A percentile compares a stretch with the other conserved stretches of the same genome.
Evolutionary conservation across 2,888 invertebrate genomes (phyloP).

Genomic region (Invenusta paracnida): DNA sequence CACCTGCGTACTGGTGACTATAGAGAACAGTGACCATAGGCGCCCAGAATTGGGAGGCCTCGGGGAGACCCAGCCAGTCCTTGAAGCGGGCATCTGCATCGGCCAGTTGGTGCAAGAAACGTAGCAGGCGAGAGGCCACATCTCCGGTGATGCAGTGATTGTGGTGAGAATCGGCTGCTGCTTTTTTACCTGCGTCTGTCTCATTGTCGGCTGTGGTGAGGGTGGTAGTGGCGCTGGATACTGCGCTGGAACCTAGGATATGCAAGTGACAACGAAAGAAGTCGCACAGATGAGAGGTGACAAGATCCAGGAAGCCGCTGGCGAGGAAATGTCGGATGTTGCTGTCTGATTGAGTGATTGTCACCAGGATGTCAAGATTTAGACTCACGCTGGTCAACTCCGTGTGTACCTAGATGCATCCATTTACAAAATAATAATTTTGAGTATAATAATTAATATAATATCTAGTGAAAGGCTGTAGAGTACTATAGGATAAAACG

Average conservation of each 20-base stretch:
- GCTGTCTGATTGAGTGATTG: constrained; percentile 65
- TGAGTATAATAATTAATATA: too few relatives aligned
- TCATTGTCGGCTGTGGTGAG: not conserved
- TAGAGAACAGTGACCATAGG: constrained; percentile 71
- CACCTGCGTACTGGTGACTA: constrained; percentile 63
- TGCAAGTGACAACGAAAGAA: constrained; percentile 10
- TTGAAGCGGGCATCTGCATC: constrained; percentile 70
- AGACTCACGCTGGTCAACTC: not conserved
- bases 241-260: too few relatives aligned
- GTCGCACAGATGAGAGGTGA: not conserved
- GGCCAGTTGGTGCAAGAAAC: constrained; percentile 76
- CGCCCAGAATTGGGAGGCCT: constrained; percentile 79
- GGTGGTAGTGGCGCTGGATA: not conserved
- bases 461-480: too few relatives aligned
- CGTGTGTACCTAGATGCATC: not conserved
- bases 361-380: not conserved
- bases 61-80: constrained; percentile 77
- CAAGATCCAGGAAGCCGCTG: constrained; percentile 66
- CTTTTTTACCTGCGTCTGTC: not conserved
- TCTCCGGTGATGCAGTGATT: constrained; percentile 53
- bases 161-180: not conserved
- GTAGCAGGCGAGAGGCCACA: constrained; percentile 63
- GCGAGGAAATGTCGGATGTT: constrained; percentile 73
- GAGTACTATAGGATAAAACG: too few relatives aligned
- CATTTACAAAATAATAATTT: too few relatives aligned